Evolutionary conservation across 2,113 vertebrate species (phyloP).

Genomic region (Aldabrachelys gigantea): DNA sequence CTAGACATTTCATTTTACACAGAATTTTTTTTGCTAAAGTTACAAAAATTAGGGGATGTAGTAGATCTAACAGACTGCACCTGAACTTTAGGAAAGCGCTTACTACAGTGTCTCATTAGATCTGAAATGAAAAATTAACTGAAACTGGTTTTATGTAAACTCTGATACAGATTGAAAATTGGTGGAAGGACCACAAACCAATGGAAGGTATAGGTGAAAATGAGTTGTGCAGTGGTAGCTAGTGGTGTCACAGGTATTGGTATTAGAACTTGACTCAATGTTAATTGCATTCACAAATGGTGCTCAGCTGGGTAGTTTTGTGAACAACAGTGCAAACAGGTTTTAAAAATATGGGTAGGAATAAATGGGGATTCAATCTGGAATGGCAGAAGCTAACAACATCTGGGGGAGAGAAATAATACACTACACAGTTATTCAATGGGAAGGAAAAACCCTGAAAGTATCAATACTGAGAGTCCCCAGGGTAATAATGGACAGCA

Average conservation of each 20-base stretch:
- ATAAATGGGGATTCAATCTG: background rate
- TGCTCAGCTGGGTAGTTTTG: background rate
- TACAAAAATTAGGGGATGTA: slow-evolving; percentile 19
- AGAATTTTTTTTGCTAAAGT: slow-evolving; percentile 64
- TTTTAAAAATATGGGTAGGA: background rate
- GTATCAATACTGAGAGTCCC: background rate
- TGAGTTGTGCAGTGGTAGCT: background rate
- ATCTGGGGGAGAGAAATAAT: background rate
- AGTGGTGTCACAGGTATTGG: background rate
- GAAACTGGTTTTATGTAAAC: slow-evolving; percentile 6
- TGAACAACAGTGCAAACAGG: background rate
- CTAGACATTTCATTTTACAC: slow-evolving; percentile 46
- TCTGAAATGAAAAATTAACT: slow-evolving; percentile 31
- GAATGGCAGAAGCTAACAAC: background rate
- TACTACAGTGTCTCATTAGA: background rate
- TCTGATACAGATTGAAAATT: background rate
- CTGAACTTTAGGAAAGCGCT: background rate
- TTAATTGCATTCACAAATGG: background rate
- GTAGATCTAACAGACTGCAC: background rate
- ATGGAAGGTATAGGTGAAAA: background rate
- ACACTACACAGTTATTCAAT: background rate
- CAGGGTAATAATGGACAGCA: background rate
- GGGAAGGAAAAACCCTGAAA: background rate
- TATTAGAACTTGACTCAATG: background rate
- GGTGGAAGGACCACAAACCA: slow-evolving; percentile 6